These are phyloP conservation scores for Plutomurus gul DNA, from an alignment of 1,140 invertebrate genomes.

Conservation along the genomic window DNA sequence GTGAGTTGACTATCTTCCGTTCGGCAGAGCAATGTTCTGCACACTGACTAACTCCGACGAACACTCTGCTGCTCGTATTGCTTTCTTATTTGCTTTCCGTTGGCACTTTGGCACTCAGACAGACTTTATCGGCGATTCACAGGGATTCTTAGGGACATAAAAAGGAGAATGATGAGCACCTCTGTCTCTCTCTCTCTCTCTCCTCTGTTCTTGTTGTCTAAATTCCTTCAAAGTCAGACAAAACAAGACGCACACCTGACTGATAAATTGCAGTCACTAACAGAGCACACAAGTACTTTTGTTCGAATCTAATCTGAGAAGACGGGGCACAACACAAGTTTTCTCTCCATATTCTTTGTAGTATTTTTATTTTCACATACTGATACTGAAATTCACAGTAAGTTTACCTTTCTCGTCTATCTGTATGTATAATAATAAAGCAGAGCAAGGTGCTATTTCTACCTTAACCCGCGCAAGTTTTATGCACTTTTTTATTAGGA, in stretches of 20 bases:
- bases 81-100: too few relatives aligned
- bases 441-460: too few relatives aligned
- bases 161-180: slow-evolving; percentile 22
- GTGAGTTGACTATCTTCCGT: too few relatives aligned
- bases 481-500: too few relatives aligned
- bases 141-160: slow-evolving; percentile 7
- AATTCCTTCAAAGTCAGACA: background rate
- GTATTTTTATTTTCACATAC: too few relatives aligned
- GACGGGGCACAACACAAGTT: background rate
- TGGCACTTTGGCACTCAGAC: too few relatives aligned
- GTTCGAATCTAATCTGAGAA: slow-evolving; percentile 3
- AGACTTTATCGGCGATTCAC: slow-evolving; percentile 14
- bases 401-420: too few relatives aligned
- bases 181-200: background rate
- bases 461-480: too few relatives aligned
- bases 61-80: too few relatives aligned
- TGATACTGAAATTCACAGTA: background rate
- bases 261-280: background rate
- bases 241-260: background rate
- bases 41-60: too few relatives aligned
- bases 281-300: background rate
- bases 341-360: slow-evolving; percentile 8
- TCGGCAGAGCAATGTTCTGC: too few relatives aligned
- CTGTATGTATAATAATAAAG: too few relatives aligned
- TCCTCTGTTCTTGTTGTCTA: background rate